Evolutionary conservation across 1,140 invertebrate species (phyloP), one percentile per base, ranked within the genome.

Genomic region (Heliconius himera): DNA sequence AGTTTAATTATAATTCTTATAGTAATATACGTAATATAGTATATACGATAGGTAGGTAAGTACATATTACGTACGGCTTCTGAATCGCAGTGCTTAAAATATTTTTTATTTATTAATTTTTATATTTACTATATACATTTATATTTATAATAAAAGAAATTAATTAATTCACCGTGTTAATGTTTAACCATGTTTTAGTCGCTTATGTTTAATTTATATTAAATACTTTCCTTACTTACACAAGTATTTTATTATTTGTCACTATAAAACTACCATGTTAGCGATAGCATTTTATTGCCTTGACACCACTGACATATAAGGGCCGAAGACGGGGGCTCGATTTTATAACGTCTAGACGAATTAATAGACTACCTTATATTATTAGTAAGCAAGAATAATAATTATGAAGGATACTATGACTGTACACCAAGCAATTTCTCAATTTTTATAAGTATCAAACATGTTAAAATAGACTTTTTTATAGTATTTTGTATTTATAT

Each of bases 341-440:
- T 77, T 78, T 81, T 81, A 83, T 79, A 75, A 33, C 60, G 82
- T 83, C 82, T 83, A 81, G 82, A 83, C 80, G 49, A 36, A 70
- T 71, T 51, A 29, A 66, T 66, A 29, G 60, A 66, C 60, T 66
- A 66, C 8, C 60, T 26, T 16, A 66, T 66, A 26, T n/a, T 29
- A 66, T 66, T 26, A 66, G 60, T 66, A 16, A 29, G 60, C 60
- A 66, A 26, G 22, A 66, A 66, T 66, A 29, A 66, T 66, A 66
- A 66, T 66, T 29, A 66, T 1, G 11, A 26, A 13, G 11, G 0
- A 66, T 66, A 26, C 26, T 66, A 29, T 16, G 4, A 29, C 60
- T 0, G 2, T 13, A 29, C 8, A 56, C 18, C 8, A 0, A n/a
- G 0, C 2, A 56, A 9, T 56, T n/a, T 56, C 54, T 22, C 8